Percentiles rank a stretch among this genome's conserved stretches.
These are phyloP conservation scores for Mesoclemmys tuberculata DNA, from an alignment of 2,113 vertebrate genomes.

Conservation along the genomic window DNA sequence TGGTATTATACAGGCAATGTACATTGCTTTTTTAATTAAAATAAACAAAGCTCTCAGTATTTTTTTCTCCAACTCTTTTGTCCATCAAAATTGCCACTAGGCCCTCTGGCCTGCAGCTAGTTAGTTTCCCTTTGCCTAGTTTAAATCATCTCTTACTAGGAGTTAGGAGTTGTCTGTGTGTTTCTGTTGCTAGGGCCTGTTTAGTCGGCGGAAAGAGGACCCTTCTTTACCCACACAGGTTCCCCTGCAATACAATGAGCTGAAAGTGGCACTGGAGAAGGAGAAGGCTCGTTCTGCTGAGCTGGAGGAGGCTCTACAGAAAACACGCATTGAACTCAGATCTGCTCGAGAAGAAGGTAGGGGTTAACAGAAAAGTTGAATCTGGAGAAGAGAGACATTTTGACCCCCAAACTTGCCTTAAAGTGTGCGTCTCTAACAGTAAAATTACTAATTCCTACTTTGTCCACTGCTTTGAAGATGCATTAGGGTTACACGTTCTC, in stretches of 20 bases:
- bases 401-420: conserved; percentile 8
- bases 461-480: conserved; percentile 18
- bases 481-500: neutral
- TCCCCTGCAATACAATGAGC: conserved; percentile 97
- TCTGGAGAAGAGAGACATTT: conserved; percentile 39
- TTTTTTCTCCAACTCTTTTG: conserved; percentile 58
- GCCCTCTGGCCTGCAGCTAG: conserved; percentile 74
- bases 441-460: neutral
- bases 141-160: conserved; percentile 80
- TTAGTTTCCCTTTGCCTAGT: conserved; percentile 75
- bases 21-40: conserved; percentile 41
- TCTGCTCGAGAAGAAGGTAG: conserved; percentile 95
- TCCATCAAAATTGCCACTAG: conserved; percentile 71
- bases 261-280: conserved; percentile 97
- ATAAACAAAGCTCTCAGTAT: conserved; percentile 3
- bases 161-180: conserved; percentile 89
- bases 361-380: conserved; percentile 58
- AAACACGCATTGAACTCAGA: conserved; percentile 94
- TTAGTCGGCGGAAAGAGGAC: conserved; percentile 97
- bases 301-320: conserved; percentile 96
- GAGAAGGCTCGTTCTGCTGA: conserved; percentile 94
- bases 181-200: conserved; percentile 93
- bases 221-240: conserved; percentile 93
- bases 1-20: conserved; percentile 43
- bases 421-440: conserved; percentile 14